Conservation (phyloP, 1,140 invertebrate genomes). For the Tetramorium parvispinum region DNA sequence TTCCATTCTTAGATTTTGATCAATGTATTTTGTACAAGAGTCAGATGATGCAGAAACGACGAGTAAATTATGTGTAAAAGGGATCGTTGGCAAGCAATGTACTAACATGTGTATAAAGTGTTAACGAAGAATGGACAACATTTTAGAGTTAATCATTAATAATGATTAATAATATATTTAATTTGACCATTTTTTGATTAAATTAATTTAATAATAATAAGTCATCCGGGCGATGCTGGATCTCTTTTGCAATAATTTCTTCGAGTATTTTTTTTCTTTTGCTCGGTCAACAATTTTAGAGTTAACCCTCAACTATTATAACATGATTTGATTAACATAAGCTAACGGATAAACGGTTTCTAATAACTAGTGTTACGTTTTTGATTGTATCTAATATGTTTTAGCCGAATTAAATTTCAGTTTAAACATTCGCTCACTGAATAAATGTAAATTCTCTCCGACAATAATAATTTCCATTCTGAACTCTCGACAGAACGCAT, state of each 20-base stretch:
- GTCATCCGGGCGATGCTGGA: no score
- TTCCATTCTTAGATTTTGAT: not conserved
- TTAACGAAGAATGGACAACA: not conserved
- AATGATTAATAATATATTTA: no score
- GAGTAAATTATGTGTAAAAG: not conserved
- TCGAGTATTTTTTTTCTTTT: no score
- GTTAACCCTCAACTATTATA: not conserved
- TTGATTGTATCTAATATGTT: not conserved
- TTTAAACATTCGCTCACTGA: not conserved
- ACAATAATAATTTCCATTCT: not conserved
- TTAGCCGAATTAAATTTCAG: slow-evolving; percentile 11
- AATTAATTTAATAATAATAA: no score
- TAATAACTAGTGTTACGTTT: slow-evolving; percentile 10
- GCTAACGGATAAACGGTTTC: not conserved
- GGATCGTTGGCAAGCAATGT: not conserved
- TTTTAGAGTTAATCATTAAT: not conserved
- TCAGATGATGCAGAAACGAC: not conserved
- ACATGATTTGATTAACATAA: not conserved
- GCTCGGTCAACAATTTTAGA: not conserved
- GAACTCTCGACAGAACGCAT: not conserved
- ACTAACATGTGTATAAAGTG: not conserved
- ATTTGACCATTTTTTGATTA: no score
- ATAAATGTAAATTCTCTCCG: not conserved
- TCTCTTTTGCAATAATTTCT: no score
- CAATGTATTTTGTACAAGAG: not conserved